These are phyloP conservation scores for Pangasius mekongensis DNA, from an alignment of 2,797 vertebrate species.

Conservation along the genomic window DNA sequence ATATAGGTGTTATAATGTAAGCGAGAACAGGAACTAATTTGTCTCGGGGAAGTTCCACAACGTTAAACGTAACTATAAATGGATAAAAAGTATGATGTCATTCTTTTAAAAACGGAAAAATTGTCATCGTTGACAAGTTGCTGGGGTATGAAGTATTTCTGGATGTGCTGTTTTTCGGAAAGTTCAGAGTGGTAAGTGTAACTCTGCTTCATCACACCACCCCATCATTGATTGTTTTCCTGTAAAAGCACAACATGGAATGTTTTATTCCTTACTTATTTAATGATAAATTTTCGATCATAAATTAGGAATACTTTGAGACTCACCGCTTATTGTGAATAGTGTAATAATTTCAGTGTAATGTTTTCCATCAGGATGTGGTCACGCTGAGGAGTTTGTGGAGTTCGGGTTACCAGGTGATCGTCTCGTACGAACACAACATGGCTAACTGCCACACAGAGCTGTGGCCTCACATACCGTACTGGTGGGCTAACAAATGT, in stretches of 20 bases:
- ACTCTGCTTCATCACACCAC: neutral
- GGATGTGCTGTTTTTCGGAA: neutral
- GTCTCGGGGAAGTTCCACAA: neutral
- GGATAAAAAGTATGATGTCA: neutral
- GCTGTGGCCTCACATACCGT: conserved; percentile 87
- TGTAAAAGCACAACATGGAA: neutral
- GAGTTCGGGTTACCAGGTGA: conserved; percentile 79
- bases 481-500: conserved; percentile 93
- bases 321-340: neutral
- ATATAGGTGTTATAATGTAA: neutral
- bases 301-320: neutral
- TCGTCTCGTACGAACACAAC: conserved; percentile 85
- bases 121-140: neutral
- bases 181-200: neutral
- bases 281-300: neutral
- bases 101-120: neutral
- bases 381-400: conserved; percentile 85
- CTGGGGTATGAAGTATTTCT: too few relatives aligned
- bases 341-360: neutral
- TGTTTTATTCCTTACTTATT: neutral
- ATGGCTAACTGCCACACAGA: conserved; percentile 69
- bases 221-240: neutral
- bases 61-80: neutral
- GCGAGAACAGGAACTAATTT: neutral
- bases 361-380: conserved; percentile 73